Percentiles rank a stretch among this genome's conserved stretches.
These are phyloP conservation scores for Sebastes diploproa DNA, from an alignment of 2,797 vertebrate species.

Conservation along the genomic window DNA sequence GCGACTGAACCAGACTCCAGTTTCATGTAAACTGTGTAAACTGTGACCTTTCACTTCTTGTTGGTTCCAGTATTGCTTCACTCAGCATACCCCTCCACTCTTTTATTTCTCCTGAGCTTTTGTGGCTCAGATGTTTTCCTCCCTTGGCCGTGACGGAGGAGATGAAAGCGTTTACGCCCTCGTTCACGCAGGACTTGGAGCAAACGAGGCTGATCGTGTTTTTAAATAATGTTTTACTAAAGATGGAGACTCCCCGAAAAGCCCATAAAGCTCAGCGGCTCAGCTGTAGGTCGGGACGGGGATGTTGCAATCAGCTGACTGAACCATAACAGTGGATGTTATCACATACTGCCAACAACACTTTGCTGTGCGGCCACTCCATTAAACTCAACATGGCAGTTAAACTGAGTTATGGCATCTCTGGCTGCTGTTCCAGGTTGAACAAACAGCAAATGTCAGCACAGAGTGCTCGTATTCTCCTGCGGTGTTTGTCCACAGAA, in stretches of 20 bases:
- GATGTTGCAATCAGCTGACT: slow-evolving; percentile 42
- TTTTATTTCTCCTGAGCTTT: slow-evolving; percentile 40
- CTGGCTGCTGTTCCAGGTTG: slow-evolving; percentile 22
- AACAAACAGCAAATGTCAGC: slow-evolving; percentile 46
- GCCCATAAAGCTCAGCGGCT: not conserved
- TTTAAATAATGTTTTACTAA: slow-evolving; percentile 4
- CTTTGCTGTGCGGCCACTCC: slow-evolving; percentile 34
- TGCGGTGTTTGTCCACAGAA: slow-evolving; percentile 37
- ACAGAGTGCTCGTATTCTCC: slow-evolving; percentile 19
- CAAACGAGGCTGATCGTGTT: slow-evolving; percentile 49
- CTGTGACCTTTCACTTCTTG: slow-evolving; percentile 63
- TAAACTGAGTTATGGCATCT: slow-evolving; percentile 53
- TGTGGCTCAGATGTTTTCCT: slow-evolving; percentile 12
- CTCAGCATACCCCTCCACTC: slow-evolving; percentile 22
- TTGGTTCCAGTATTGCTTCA: slow-evolving; percentile 48
- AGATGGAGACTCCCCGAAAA: slow-evolving; percentile 22
- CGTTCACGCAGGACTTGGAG: slow-evolving; percentile 15
- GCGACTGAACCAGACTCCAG: slow-evolving; percentile 1
- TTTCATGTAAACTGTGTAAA: slow-evolving; percentile 36
- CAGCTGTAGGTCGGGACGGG: not conserved
- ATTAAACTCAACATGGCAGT: slow-evolving; percentile 46
- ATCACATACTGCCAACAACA: slow-evolving; percentile 21
- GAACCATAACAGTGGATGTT: slow-evolving; percentile 29
- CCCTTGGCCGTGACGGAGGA: not conserved
- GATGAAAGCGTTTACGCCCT: slow-evolving; percentile 38